These are phyloP conservation scores for Parauchenoglanis punctatus DNA, from an alignment of 2,797 vertebrate species.

Conservation along the genomic window DNA sequence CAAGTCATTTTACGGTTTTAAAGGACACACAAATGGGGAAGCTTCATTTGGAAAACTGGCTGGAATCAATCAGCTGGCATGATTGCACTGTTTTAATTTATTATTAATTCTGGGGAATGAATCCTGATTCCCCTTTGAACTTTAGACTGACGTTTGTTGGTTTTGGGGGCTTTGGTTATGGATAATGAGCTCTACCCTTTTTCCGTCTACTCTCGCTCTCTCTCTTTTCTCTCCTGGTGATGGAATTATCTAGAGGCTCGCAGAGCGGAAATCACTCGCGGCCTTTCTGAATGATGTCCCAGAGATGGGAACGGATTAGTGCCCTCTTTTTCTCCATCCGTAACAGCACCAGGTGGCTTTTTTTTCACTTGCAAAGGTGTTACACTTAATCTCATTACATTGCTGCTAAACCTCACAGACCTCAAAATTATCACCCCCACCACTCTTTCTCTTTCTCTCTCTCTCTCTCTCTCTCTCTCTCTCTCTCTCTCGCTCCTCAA, in stretches of 20 bases:
- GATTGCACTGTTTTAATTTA: background rate
- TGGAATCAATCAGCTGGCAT: background rate
- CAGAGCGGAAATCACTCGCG: slow-evolving; percentile 80
- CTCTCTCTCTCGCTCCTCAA: slow-evolving; percentile 19
- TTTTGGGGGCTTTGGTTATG: slow-evolving; percentile 44
- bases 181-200: slow-evolving; percentile 63
- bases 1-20: background rate
- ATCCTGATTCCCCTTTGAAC: slow-evolving; percentile 34
- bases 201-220: slow-evolving; percentile 49
- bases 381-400: slow-evolving; percentile 91
- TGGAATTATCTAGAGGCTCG: slow-evolving; percentile 86
- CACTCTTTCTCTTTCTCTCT: slow-evolving; percentile 62
- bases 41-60: background rate
- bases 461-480: slow-evolving; percentile 46
- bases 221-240: slow-evolving; percentile 70
- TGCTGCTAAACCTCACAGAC: slow-evolving; percentile 88
- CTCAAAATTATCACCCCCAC: slow-evolving; percentile 86
- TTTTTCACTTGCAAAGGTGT: slow-evolving; percentile 82
- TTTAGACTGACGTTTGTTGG: slow-evolving; percentile 29
- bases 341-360: slow-evolving; percentile 88
- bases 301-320: slow-evolving; percentile 90
- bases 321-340: slow-evolving; percentile 71
- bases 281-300: slow-evolving; percentile 87
- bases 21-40: background rate
- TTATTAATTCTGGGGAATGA: background rate